Evolutionary conservation across 2,888 invertebrate genomes (phyloP).

Genomic region (Idaea straminata): DNA sequence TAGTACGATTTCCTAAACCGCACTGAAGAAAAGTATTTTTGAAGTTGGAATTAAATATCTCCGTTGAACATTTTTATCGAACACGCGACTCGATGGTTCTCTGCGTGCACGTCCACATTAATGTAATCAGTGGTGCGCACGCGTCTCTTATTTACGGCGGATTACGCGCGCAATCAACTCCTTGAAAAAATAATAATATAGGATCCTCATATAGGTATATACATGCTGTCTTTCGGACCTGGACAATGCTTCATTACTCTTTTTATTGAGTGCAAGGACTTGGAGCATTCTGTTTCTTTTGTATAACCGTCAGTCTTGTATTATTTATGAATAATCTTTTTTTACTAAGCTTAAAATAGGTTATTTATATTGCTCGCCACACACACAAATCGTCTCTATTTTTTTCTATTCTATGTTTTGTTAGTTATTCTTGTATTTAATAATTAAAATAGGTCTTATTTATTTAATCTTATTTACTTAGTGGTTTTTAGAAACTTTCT

Average conservation of each 20-base stretch:
- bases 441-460: no score
- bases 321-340: constrained; percentile 6
- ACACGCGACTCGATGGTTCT: constrained; percentile 44
- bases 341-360: background rate
- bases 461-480: no score
- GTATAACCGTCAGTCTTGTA: constrained; percentile 8
- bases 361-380: background rate
- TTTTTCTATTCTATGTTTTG: no score
- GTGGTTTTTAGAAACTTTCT: no score
- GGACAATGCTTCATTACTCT: constrained; percentile 50
- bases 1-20: background rate
- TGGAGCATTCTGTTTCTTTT: constrained; percentile 13
- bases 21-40: background rate
- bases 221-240: constrained; percentile 30
- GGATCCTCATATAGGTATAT: constrained; percentile 20
- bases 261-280: constrained; percentile 26
- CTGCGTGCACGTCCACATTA: constrained; percentile 50
- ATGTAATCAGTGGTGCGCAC: constrained; percentile 70
- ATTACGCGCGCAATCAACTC: constrained; percentile 71
- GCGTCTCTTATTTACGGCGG: constrained; percentile 75
- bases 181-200: constrained; percentile 40
- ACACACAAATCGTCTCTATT: background rate
- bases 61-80: constrained; percentile 8
- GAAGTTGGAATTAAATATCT: background rate
- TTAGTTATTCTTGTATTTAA: no score